Base-by-base conservation (phyloP, 2,888 invertebrate genomes). In the Ochlodes sylvanus region DNA sequence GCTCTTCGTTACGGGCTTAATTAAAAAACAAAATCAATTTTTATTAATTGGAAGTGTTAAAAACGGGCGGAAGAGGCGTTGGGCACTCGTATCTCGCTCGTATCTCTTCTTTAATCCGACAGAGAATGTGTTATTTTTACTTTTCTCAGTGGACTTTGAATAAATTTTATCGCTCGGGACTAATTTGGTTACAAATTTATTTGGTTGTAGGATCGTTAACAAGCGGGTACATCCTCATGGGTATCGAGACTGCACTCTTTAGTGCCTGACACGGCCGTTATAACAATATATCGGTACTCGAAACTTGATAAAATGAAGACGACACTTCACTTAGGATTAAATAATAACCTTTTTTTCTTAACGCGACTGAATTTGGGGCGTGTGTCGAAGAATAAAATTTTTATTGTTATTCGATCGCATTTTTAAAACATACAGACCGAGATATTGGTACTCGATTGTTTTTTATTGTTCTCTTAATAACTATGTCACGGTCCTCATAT, bases 121-220 rank as follows among this genome's bases (percentile, higher is more conserved):
- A 89, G 86, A 79, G 89, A 92, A 92, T 92, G 92, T 92, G 92
- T 93, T 92, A 92, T 92, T 93, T 93, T 92, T 92, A 92, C 92
- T 92, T 87, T 87, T 83, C 89, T 89, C 89, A 86, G 88, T 88
- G 90, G 89, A 90, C 92, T 88, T 91, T 90, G 89, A 92, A 93
- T 92, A 92, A 92, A 93, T 93, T 93, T 92, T 93, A 93, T 93
- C 93, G 87, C 85, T 85, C 75, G 89, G 87, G 92, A 92, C 92
- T 93, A 93, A 93, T 93, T 93, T 92, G 92, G 93, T 92, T 93
- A 93, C 93, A 92, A 93, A 93, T 93, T 93, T 92, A 93, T 93
- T 92, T 93, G 90, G 90, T 86, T 85, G 90, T 88, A 83, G 86
- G 84, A 87, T 90, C 93, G 92, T 93, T 93, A 93, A 92, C 92